A percentile compares a stretch with the other conserved stretches of the same genome.
Conservation (phyloP, 2,113 vertebrate species). For the Lethenteron camtschaticum region DNA sequence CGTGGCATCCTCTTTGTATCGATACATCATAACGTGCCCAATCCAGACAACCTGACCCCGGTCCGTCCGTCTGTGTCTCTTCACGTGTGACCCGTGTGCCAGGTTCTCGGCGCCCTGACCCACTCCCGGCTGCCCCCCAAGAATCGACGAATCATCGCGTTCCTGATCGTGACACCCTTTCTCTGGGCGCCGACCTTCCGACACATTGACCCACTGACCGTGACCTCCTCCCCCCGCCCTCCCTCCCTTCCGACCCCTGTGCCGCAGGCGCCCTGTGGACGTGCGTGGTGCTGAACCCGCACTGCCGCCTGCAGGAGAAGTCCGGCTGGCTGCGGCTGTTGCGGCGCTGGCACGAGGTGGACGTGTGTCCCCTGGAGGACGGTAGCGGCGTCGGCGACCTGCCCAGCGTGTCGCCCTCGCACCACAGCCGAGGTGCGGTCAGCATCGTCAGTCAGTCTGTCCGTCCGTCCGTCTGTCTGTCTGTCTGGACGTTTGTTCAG, state of each 20-base stretch:
- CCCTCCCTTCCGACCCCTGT: not conserved
- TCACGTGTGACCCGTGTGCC: no score
- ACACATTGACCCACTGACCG: no score
- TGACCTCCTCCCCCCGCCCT: no score
- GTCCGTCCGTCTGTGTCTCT: no score
- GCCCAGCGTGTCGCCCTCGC: constrained; percentile 10
- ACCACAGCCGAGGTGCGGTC: constrained; percentile 16
- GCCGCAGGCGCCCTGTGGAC: constrained; percentile 26
- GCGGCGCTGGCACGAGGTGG: constrained; percentile 21
- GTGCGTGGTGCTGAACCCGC: constrained; percentile 25
- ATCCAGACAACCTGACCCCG: no score
- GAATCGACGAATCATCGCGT: no score
- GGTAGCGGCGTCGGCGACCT: constrained; percentile 21
- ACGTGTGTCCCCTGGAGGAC: constrained; percentile 24
- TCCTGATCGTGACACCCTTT: no score
- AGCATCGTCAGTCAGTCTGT: not conserved
- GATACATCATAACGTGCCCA: no score
- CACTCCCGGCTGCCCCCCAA: no score
- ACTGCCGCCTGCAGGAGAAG: constrained; percentile 22
- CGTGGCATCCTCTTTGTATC: no score
- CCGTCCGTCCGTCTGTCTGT: not conserved
- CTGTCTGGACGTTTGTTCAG: not conserved
- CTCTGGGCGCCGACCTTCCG: no score
- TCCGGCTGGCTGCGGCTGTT: constrained; percentile 24
- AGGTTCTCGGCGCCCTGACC: no score